Evolutionary conservation across 2,113 vertebrate genomes (phyloP).

Genomic region (Emydocephalus ijimae): DNA sequence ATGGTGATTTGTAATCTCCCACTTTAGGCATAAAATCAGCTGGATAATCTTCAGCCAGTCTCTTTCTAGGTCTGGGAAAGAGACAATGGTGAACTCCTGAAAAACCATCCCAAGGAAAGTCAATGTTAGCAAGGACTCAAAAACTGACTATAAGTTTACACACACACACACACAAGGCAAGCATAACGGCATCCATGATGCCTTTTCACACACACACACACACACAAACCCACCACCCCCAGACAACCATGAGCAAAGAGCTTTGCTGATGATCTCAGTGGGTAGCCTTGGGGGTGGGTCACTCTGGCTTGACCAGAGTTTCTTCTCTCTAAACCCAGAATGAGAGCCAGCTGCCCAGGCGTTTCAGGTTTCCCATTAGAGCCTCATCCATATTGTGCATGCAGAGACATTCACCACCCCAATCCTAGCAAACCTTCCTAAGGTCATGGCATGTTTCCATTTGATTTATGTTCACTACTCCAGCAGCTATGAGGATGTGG

Average conservation of each 20-base stretch:
- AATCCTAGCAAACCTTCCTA: neutral
- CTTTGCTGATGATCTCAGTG: neutral
- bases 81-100: neutral
- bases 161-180: neutral
- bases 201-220: no score
- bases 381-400: neutral
- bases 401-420: neutral
- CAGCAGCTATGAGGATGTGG: conserved; percentile 10
- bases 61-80: neutral
- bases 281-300: neutral
- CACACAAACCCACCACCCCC: neutral
- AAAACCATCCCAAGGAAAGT: neutral
- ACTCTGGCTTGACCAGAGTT: neutral
- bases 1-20: neutral
- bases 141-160: neutral
- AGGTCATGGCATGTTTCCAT: neutral
- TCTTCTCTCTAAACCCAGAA: neutral
- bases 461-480: neutral
- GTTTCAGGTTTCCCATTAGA: neutral
- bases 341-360: neutral
- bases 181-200: no score
- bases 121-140: neutral
- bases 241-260: neutral
- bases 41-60: neutral
- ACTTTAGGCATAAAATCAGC: neutral